These are phyloP conservation scores for Sebastes matsubarae DNA, from an alignment of 2,797 vertebrate species.

Conservation along the genomic window DNA sequence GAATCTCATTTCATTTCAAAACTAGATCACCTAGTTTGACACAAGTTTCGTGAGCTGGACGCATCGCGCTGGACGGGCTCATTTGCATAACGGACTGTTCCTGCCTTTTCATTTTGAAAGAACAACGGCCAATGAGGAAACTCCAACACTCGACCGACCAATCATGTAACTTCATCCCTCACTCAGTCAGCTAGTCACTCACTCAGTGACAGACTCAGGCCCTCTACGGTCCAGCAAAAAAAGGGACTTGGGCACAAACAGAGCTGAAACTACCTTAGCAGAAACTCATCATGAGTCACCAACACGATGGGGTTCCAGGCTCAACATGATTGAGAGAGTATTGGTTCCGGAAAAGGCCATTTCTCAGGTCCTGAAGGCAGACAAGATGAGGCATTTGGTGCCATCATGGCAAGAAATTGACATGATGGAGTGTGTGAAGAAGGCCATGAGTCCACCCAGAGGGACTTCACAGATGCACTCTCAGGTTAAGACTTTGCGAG, in stretches of 20 bases:
- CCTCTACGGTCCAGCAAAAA: too few relatives aligned
- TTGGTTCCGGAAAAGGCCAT: neutral
- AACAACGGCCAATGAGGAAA: too few relatives aligned
- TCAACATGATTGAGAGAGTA: neutral
- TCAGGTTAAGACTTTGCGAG: rapidly evolving
- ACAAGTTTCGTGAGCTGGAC: too few relatives aligned
- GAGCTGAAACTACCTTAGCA: neutral
- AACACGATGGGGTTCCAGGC: neutral
- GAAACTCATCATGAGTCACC: neutral
- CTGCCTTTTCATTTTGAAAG: too few relatives aligned
- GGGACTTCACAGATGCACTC: neutral
- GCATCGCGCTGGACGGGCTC: too few relatives aligned
- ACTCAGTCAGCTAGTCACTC: too few relatives aligned
- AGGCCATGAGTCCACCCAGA: neutral
- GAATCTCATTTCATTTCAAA: too few relatives aligned
- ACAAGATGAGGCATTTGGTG: neutral
- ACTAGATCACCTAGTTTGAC: too few relatives aligned
- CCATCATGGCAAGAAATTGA: neutral
- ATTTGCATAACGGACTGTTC: too few relatives aligned
- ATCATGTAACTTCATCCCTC: too few relatives aligned
- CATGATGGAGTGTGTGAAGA: neutral
- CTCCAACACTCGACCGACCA: too few relatives aligned
- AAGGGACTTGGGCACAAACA: neutral
- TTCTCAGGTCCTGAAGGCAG: neutral
- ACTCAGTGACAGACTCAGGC: too few relatives aligned